These are phyloP conservation scores for Limnephilus lunatus DNA, from an alignment of 2,888 invertebrate genomes.

Conservation along the genomic window DNA sequence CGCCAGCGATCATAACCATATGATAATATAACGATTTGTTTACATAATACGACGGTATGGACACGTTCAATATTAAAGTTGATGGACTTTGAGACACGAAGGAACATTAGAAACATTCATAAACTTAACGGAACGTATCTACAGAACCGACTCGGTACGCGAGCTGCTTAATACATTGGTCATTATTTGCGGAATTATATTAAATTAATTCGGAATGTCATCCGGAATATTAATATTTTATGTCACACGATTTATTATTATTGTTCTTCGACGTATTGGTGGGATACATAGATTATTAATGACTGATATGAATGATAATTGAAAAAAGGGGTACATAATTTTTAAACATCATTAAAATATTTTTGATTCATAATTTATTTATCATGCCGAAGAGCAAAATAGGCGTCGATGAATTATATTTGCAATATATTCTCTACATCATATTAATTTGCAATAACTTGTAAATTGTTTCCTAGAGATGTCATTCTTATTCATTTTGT, in stretches of 20 bases:
- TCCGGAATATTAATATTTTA: not conserved
- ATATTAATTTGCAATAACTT: not conserved
- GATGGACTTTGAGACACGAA: constrained; percentile 5
- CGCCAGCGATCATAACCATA: not conserved
- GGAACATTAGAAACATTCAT: constrained; percentile 11
- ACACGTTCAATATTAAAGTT: constrained; percentile 34
- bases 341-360: not conserved
- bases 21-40: constrained; percentile 24
- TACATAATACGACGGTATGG: constrained; percentile 22
- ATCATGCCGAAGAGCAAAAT: not conserved
- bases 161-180: constrained; percentile 15
- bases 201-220: not conserved
- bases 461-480: not conserved
- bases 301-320: not conserved
- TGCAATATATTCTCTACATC: too few relatives aligned
- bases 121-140: constrained; percentile 26
- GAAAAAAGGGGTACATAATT: not conserved
- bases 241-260: not conserved
- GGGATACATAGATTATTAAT: not conserved
- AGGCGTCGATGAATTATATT: too few relatives aligned
- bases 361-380: too few relatives aligned
- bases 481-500: too few relatives aligned
- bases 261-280: not conserved
- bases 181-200: not conserved
- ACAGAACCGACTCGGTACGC: not conserved